Conservation (phyloP, 2,888 invertebrate species). For the Agonopterix heracliana region DNA sequence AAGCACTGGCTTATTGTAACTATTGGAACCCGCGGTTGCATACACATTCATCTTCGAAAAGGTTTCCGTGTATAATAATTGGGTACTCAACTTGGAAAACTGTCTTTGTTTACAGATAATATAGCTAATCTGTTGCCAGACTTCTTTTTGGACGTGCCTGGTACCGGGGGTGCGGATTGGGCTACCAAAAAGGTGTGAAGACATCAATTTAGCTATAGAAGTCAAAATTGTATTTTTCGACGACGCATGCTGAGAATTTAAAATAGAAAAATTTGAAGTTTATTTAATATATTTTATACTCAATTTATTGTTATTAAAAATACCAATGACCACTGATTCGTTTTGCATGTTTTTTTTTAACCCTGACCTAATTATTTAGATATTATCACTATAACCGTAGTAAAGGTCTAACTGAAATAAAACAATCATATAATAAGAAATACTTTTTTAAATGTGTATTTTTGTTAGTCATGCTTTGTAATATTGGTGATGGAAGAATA, state of each 20-base stretch:
- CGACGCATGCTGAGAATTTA: not conserved
- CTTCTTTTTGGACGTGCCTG: conserved; percentile 85
- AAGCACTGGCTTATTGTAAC: too few species aligned
- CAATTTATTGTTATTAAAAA: not conserved
- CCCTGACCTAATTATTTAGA: not conserved
- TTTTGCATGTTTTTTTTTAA: conserved; percentile 6
- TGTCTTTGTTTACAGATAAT: conserved; percentile 72
- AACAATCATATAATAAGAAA: too few species aligned
- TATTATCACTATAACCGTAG: too few species aligned
- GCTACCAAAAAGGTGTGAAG: conserved; percentile 48
- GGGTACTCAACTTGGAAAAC: conserved; percentile 24
- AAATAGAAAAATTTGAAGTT: not conserved
- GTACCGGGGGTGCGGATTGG: conserved; percentile 24
- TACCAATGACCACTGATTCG: conserved; percentile 36
- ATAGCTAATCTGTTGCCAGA: conserved; percentile 85
- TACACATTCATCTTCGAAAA: too few species aligned
- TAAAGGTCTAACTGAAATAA: too few species aligned
- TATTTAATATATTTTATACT: not conserved
- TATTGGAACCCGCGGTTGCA: too few species aligned
- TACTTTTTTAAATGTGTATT: too few species aligned
- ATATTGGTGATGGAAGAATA: too few species aligned
- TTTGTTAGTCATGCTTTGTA: too few species aligned
- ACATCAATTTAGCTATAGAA: not conserved
- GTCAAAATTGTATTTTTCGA: not conserved
- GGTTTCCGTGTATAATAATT: not conserved